Evolutionary conservation across 2,888 invertebrate genomes (phyloP), one percentile per base, ranked within the genome.

Genomic region (Orthosia gracilis): DNA sequence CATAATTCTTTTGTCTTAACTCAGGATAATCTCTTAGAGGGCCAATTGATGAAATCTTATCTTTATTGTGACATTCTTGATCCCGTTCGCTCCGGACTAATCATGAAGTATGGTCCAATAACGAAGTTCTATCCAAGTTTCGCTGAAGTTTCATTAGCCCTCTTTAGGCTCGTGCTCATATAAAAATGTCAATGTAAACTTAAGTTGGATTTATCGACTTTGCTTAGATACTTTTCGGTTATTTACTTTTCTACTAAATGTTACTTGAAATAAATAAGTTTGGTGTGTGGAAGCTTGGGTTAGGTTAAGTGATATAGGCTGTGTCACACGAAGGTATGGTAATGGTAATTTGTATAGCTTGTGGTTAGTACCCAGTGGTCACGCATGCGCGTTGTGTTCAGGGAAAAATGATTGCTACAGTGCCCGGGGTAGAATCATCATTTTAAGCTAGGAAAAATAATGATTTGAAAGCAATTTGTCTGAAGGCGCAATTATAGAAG

Each of bases 21-120:
- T 70, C 65, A 57, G 61, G 66, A 84, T 87, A 87, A 87, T 88
- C 86, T 86, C 69, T 52, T 59, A 76, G 79, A 73, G 73, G 81
- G 83, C 78, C 88, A 91, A 91, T 91, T 90, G 91, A 91, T 91
- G 90, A 88, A 88, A 89, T 87, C 87, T 89, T 91, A 91, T 92
- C 91, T 90, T 80, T 87, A 89, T 86, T 86, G 91, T 91, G 91
- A 91, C 91, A 92, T 90, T 84, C 84, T 79, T 88, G 88, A 92
- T 88, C 88, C 88, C 83, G 67, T 76, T 86, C 76, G 85, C 81
- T 88, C 81, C 79, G 82, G 69, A 69, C 89, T 91, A 91, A 92
- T 92, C 91, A 89, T 88, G 89, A 92, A 91, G 88, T 89, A 92
- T 88, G 86, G 88, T 66, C 78, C 89, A 89, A 89, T 90, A 90